A percentile compares a stretch with the other conserved stretches of the same genome.
Conservation (phyloP, 2,113 vertebrate species). For the Ciconia stormi region DNA sequence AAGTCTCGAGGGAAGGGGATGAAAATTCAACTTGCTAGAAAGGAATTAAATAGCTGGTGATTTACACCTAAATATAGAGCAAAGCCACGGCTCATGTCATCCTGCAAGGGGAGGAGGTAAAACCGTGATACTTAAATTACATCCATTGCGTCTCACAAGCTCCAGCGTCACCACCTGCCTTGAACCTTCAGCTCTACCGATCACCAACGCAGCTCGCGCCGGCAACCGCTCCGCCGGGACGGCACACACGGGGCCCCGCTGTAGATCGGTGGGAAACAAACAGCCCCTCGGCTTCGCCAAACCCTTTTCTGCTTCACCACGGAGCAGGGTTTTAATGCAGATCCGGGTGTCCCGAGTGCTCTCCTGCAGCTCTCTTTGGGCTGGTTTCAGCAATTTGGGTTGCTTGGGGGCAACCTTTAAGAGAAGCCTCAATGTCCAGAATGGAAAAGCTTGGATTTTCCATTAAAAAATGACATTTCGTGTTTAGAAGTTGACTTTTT, state of each 20-base stretch:
- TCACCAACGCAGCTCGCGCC: neutral
- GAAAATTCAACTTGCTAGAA: neutral
- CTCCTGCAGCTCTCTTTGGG: neutral
- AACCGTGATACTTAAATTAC: neutral
- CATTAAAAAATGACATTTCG: neutral
- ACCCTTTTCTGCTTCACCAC: neutral
- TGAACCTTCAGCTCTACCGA: neutral
- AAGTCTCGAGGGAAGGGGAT: neutral
- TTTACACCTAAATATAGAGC: constrained; percentile 28
- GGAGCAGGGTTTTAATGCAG: neutral
- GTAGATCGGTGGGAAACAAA: neutral
- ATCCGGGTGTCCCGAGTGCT: neutral
- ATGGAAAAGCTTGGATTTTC: neutral
- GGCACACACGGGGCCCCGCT: neutral
- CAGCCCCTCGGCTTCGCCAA: neutral
- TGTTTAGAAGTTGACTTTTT: neutral
- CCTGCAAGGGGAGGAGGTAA: neutral
- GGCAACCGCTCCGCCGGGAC: neutral
- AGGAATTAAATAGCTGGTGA: constrained; percentile 42
- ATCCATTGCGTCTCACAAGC: neutral
- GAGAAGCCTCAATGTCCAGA: neutral
- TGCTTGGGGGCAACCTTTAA: neutral
- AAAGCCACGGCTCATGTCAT: neutral
- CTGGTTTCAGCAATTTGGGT: neutral
- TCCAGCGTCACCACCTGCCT: neutral